Evolutionary conservation across 2,113 vertebrate genomes (phyloP), one percentile per base, ranked within the genome.

Genomic region (Alethe diademata): DNA sequence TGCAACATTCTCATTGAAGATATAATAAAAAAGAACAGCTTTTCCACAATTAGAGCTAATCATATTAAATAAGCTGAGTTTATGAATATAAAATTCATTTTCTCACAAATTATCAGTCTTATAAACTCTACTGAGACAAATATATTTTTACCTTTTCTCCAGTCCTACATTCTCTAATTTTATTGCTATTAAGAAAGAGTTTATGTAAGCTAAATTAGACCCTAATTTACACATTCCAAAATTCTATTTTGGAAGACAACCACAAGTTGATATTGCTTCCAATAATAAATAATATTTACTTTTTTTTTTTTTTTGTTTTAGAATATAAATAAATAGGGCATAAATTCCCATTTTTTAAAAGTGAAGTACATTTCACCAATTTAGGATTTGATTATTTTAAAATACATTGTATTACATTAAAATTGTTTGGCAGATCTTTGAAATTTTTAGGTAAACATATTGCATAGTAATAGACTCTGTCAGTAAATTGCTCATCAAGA

Each of bases 361-460:
- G 6, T 25, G 31, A 25, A 87, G 8, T 43, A 2, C 11, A 22
- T 62, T 38, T 67, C 13, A 57, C 2, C 5, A 45, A 36, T 78
- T 79, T 45, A 36, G 12, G 2, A 62, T 56, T 75, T 38, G 5
- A 20, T 48, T 40, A 9, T 35, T 51, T 82, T 57, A 57, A 40
- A 82, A 61, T 19, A 19, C 5, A 23, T 8, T 33, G 8, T 15
- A 29, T 65, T 36, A 40, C 5, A 45, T 48, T 78, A 48, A 64
- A 72, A 57, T 36, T 0, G 35, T 54, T 84, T 84, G 15, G 6
- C 5, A 1, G 3, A 1, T 6, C 13, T 29, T 38, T 14, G 8
- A 79, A 57, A 4, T 19, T 54, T 23, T 81, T 78, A 58, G 15
- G 53, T 54, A 51, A 88, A 47, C 0, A 28, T 53, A 47, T 13